A percentile compares a stretch with the other conserved stretches of the same genome.
Conservation (phyloP, 2,113 vertebrate genomes). For the Phyllostomus hastatus region DNA sequence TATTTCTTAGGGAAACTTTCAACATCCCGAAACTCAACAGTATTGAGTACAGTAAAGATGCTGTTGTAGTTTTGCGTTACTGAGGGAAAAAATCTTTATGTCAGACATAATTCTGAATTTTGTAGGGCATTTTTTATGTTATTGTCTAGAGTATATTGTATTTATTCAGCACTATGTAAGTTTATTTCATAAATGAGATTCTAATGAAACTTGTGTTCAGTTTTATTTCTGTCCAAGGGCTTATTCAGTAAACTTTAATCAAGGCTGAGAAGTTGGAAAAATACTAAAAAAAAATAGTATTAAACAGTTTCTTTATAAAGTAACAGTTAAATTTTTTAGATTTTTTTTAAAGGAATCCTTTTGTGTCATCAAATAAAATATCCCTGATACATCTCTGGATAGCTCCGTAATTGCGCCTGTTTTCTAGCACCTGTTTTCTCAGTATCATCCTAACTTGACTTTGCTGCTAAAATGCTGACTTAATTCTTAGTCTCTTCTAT, state of each 20-base stretch:
- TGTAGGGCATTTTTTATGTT: neutral
- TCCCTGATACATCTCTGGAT: neutral
- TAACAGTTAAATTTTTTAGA: neutral
- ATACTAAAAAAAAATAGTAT: neutral
- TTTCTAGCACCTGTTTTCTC: neutral
- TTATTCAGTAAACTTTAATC: neutral
- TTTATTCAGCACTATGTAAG: neutral
- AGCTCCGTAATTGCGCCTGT: neutral
- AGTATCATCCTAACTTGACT: neutral
- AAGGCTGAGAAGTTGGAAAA: neutral
- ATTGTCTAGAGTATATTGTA: neutral
- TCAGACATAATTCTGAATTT: neutral
- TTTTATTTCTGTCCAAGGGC: slow-evolving; percentile 16
- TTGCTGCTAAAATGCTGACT: neutral
- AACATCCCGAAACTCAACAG: neutral
- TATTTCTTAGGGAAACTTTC: neutral
- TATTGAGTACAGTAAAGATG: slow-evolving; percentile 12
- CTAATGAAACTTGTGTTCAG: neutral
- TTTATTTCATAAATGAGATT: neutral
- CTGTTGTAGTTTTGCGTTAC: neutral
- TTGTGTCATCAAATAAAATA: neutral
- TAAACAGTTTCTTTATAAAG: neutral
- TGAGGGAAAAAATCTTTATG: neutral
- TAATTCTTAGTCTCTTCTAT: neutral
- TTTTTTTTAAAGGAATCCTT: neutral